Percentiles rank a stretch among this genome's conserved stretches.
These are phyloP conservation scores for Panagrolaimus sp. DNA, from an alignment of 1,140 invertebrate genomes.

Conservation along the genomic window DNA sequence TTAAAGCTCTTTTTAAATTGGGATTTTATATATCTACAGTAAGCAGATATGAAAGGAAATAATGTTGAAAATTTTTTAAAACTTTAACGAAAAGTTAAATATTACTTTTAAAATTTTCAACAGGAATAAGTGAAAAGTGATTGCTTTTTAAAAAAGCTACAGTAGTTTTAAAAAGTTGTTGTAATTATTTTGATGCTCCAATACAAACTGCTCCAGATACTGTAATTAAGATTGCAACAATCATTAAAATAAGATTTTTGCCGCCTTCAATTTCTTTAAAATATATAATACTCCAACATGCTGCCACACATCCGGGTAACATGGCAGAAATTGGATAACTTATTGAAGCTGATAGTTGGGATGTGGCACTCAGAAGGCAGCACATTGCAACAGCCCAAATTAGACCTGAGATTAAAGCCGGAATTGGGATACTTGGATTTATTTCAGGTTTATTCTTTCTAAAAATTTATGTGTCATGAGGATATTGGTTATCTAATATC, in stretches of 20 bases:
- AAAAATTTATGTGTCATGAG: too few relatives aligned
- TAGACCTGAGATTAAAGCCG: background rate
- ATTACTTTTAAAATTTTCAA: too few relatives aligned
- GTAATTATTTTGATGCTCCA: background rate
- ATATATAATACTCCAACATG: background rate
- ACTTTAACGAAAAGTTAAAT: too few relatives aligned
- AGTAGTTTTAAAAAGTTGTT: background rate
- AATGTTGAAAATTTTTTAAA: too few relatives aligned
- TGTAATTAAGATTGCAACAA: background rate
- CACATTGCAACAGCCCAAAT: background rate
- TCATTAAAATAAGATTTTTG: constrained; percentile 1
- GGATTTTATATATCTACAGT: too few relatives aligned
- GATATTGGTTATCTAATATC: too few relatives aligned
- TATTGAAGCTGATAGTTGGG: background rate
- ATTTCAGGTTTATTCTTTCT: background rate
- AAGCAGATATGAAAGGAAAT: too few relatives aligned
- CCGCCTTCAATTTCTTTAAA: constrained; percentile 12
- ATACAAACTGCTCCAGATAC: background rate
- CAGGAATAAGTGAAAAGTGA: too few relatives aligned
- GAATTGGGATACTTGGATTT: background rate
- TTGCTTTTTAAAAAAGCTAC: too few relatives aligned
- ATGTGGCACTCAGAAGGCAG: background rate
- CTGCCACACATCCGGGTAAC: constrained; percentile 2
- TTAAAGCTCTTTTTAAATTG: too few relatives aligned
- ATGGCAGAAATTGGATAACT: constrained; percentile 1